Evolutionary conservation across 2,888 invertebrate species (phyloP), one percentile per base, ranked within the genome.

Genomic region (Myopa testacea): DNA sequence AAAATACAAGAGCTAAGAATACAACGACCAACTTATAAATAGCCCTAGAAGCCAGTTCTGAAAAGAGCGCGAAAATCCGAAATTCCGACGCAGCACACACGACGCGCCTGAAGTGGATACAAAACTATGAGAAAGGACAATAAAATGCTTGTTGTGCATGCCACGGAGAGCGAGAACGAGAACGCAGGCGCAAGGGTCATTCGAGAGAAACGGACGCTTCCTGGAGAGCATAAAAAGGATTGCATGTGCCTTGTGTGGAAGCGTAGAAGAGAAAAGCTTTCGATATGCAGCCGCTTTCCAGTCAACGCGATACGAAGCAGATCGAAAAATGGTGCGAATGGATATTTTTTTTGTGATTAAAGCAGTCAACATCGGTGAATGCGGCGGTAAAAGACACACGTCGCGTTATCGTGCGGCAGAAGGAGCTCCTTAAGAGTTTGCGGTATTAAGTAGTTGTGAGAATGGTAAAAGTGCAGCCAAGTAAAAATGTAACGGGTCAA

Each of bases 311-410:
- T 16, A 16, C 34, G 73, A 73, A 19, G 19, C 6, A 55, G 26
- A n/a, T 19, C 70, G 16, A 67, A 26, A 40, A 67, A n/a, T 67
- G 16, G n/a, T 67, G 10, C 55, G 55, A 67, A 4, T 37, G 16
- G 40, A 40, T n/a, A 4, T 40, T 37, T 67, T 67, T 67, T 67
- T 67, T 4, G 3, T 2, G 55, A 37, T 8, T 40, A 67, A 70
- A 55, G 10, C 50, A 75, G 68, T 75, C 75, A 69, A 75, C 69
- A 68, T 45, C 75, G 69, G 75, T 75, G 45, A 40, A 38, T 68
- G 55, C 26, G 68, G 50, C 69, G 75, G 75, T 60, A 10, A 69
- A 45, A 68, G 55, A 50, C 67, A 55, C 58, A 37, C 68, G 52
- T n/a, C 67, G 55, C 52, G 67, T 58, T n/a, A 45, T 45, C 45